These are phyloP conservation scores for Campylorhamphus procurvoides DNA, from an alignment of 2,113 vertebrate species.

Conservation along the genomic window DNA sequence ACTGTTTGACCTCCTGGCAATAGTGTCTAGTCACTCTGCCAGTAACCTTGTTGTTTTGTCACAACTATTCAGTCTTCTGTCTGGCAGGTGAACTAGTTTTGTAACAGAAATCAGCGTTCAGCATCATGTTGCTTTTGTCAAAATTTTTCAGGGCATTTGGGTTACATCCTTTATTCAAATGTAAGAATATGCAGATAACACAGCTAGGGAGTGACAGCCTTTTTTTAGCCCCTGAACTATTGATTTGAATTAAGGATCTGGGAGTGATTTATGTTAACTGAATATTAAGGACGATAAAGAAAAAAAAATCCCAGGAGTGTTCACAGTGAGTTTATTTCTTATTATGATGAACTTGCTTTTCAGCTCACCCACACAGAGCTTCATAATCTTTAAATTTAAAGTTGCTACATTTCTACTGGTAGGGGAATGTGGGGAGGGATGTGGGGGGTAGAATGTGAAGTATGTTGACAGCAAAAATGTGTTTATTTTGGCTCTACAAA, in stretches of 20 bases:
- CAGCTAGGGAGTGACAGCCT: not conserved
- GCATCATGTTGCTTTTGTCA: not conserved
- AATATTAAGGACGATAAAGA: not conserved
- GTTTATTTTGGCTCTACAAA: slow-evolving; percentile 52
- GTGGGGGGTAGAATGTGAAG: not conserved
- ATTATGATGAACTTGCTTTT: slow-evolving; percentile 19
- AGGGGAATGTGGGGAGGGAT: not conserved
- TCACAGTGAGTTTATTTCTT: slow-evolving; percentile 13
- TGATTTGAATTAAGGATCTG: not conserved
- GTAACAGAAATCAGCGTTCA: not conserved
- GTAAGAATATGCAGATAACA: not conserved
- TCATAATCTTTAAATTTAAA: slow-evolving; percentile 29
- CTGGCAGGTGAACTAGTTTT: not conserved
- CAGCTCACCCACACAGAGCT: slow-evolving; percentile 5
- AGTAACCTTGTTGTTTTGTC: not conserved
- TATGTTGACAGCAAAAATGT: slow-evolving; percentile 39
- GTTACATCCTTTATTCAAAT: not conserved
- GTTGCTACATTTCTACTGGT: not conserved
- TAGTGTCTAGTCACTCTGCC: not conserved
- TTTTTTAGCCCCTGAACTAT: not conserved
- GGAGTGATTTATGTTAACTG: not conserved
- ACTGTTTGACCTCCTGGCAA: slow-evolving; percentile 36
- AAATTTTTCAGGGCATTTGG: not conserved
- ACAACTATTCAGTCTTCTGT: not conserved
- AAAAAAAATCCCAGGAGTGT: not conserved